Evolutionary conservation across 2,888 invertebrate species (phyloP).

Genomic region (Tiphia femorata): DNA sequence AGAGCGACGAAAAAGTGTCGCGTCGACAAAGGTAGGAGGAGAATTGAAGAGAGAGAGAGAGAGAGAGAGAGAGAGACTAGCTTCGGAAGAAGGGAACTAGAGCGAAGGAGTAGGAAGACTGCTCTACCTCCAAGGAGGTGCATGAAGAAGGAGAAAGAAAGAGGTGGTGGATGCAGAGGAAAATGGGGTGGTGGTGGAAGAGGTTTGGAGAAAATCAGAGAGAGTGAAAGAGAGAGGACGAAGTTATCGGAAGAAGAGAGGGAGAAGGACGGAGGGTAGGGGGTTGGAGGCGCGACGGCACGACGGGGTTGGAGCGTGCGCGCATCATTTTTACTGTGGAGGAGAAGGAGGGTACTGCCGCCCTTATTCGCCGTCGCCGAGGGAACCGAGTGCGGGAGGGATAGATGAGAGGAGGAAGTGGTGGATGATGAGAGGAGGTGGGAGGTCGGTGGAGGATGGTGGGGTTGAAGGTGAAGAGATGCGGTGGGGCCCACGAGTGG

Average conservation of each 20-base stretch:
- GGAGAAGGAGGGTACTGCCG: constrained; percentile 44
- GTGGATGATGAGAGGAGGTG: neutral
- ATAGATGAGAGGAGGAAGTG: constrained; percentile 1
- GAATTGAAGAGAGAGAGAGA: constrained; percentile 10
- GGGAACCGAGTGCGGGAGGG: constrained; percentile 39
- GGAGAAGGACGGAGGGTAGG: constrained; percentile 4
- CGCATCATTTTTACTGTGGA: constrained; percentile 51
- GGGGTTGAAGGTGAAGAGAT: constrained; percentile 2
- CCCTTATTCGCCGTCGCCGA: constrained; percentile 51
- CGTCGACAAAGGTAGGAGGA: constrained; percentile 37
- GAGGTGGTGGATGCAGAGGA: constrained; percentile 9
- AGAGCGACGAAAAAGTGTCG: constrained; percentile 51
- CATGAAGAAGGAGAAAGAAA: neutral
- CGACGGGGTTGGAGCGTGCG: constrained; percentile 48
- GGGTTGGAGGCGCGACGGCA: constrained; percentile 29
- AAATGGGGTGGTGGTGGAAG: constrained; percentile 16
- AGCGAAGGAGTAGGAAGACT: neutral
- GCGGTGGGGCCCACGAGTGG: neutral
- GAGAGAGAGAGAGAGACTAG: constrained; percentile 1
- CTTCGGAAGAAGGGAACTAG: constrained; percentile 8
- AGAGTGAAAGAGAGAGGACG: constrained; percentile 21
- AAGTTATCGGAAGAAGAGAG: neutral
- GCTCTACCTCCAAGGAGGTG: neutral
- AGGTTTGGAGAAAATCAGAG: neutral
- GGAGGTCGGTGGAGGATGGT: neutral